These are phyloP conservation scores for Brachycybe producta DNA, from an alignment of 2,888 invertebrate genomes.

Conservation along the genomic window DNA sequence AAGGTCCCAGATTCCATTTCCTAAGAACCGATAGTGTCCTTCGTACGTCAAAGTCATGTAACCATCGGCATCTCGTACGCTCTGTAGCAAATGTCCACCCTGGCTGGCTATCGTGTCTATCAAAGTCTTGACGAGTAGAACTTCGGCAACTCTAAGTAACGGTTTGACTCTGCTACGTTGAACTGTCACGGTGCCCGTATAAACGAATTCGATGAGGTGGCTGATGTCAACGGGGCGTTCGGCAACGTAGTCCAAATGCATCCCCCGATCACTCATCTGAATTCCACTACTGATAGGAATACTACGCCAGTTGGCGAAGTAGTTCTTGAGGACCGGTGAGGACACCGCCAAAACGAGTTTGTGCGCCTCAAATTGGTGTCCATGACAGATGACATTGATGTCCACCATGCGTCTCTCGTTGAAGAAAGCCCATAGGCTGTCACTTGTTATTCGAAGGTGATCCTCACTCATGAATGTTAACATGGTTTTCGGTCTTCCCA, in stretches of 20 bases:
- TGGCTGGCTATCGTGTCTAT: too few species aligned
- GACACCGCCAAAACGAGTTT: conserved; percentile 14
- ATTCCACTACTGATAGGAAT: not conserved
- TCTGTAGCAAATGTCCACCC: too few species aligned
- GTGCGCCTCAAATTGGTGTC: conserved; percentile 8
- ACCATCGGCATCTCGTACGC: too few species aligned
- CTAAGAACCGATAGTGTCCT: too few species aligned
- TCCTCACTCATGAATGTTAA: conserved; percentile 2
- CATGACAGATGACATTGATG: conserved; percentile 7
- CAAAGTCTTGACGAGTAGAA: too few species aligned
- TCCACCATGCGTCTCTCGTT: conserved; percentile 9
- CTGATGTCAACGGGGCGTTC: too few species aligned
- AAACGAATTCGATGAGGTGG: too few species aligned
- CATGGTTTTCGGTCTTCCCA: not conserved
- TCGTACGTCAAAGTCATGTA: not conserved
- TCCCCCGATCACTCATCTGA: not conserved
- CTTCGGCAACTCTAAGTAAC: too few species aligned
- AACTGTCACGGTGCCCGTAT: too few species aligned
- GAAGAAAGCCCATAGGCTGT: conserved; percentile 11
- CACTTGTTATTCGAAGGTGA: conserved; percentile 1
- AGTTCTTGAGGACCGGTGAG: conserved; percentile 6
- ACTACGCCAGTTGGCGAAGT: not conserved
- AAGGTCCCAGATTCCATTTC: too few species aligned
- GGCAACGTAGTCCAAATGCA: too few species aligned
- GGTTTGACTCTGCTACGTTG: too few species aligned